Conservation (phyloP, 1,140 invertebrate species). For the Papilio aristodemus region DNA sequence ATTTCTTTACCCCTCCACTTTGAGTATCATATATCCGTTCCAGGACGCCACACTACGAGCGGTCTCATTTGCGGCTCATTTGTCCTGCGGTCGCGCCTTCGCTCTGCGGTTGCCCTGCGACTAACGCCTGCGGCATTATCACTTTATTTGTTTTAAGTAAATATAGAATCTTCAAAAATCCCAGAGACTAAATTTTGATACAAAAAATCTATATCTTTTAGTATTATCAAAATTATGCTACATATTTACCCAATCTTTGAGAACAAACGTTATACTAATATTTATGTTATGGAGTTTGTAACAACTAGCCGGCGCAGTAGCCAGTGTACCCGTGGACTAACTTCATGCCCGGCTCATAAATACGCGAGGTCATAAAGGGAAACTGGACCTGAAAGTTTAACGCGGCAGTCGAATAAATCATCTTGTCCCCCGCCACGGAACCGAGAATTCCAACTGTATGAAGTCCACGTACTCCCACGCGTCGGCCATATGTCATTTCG, state of each 20-base stretch:
- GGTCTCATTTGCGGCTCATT: slow-evolving; percentile 30
- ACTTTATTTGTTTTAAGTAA: slow-evolving; percentile 3
- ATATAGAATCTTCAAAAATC: neutral
- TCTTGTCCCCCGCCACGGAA: slow-evolving; percentile 48
- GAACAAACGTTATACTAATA: neutral
- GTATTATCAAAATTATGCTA: too few species aligned
- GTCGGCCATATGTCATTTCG: slow-evolving; percentile 66
- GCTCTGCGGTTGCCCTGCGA: slow-evolving; percentile 11
- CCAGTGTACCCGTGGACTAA: slow-evolving; percentile 35
- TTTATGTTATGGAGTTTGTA: neutral
- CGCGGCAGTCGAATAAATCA: slow-evolving; percentile 56
- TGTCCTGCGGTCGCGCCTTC: slow-evolving; percentile 29
- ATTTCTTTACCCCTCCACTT: neutral
- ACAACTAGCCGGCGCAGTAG: neutral
- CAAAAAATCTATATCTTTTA: too few species aligned
- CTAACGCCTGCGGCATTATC: neutral
- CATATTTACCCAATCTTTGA: neutral
- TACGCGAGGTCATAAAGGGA: slow-evolving; percentile 55
- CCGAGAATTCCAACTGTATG: slow-evolving; percentile 59
- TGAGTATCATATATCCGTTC: neutral
- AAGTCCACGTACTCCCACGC: slow-evolving; percentile 44
- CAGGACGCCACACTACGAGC: neutral
- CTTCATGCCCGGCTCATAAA: slow-evolving; percentile 56
- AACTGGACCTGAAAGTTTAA: slow-evolving; percentile 55
- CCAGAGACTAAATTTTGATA: too few species aligned